These are phyloP conservation scores for Nomia melanderi DNA, from an alignment of 1,140 invertebrate genomes.

Conservation along the genomic window DNA sequence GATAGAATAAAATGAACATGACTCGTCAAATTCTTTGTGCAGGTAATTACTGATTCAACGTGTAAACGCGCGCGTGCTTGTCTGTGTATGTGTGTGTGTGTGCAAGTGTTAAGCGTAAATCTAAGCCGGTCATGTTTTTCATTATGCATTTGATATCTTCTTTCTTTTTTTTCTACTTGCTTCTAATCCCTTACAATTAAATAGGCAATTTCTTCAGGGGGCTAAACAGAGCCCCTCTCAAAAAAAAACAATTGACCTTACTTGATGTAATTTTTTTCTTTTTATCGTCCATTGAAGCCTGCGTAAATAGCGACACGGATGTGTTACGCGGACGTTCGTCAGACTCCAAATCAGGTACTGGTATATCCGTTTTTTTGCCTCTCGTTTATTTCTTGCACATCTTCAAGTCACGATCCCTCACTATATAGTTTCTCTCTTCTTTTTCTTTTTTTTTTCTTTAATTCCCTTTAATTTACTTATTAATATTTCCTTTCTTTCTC, in stretches of 20 bases:
- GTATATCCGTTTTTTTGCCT: constrained; percentile 78
- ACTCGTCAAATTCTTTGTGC: constrained; percentile 20
- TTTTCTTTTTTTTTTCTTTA: neutral
- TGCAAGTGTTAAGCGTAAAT: constrained; percentile 26
- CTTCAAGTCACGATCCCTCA: constrained; percentile 12
- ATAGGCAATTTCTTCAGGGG: constrained; percentile 62
- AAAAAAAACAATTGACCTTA: constrained; percentile 69
- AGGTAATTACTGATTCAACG: constrained; percentile 4
- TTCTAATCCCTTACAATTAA: constrained; percentile 56
- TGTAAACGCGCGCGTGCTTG: constrained; percentile 7
- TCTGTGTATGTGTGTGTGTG: constrained; percentile 37
- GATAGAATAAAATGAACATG: neutral
- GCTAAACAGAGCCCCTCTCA: constrained; percentile 58
- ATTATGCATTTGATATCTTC: constrained; percentile 48
- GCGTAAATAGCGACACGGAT: constrained; percentile 88
- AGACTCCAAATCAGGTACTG: constrained; percentile 88
- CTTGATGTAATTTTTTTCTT: constrained; percentile 80
- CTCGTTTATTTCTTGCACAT: constrained; percentile 57
- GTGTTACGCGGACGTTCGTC: constrained; percentile 87
- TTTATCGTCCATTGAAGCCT: constrained; percentile 82
- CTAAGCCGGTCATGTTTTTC: constrained; percentile 29
- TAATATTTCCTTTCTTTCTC: constrained; percentile 4
- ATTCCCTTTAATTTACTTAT: neutral
- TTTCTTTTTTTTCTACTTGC: constrained; percentile 56
- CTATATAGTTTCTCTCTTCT: too few species aligned